phyloP scores from a whole-genome alignment of 2,888 invertebrate species.

The Myopa testacea region DNA sequence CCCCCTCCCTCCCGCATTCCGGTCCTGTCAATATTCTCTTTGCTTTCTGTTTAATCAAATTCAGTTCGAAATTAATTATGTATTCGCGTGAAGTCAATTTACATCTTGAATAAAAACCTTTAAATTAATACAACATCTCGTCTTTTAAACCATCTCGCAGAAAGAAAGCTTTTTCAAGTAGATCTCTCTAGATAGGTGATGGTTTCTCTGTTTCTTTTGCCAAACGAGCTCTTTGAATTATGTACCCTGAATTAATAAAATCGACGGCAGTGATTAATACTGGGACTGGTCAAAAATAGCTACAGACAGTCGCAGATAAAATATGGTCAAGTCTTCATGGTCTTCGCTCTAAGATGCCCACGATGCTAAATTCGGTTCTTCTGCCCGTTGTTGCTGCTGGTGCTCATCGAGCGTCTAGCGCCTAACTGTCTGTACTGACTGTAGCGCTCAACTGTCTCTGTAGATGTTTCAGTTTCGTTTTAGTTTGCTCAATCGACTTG shows the following conservation, averaged over 20 bases:
- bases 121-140: background rate
- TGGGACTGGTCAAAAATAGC: background rate
- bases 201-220: too few species aligned
- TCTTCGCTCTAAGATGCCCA: too few species aligned
- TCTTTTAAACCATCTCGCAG: background rate
- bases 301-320: background rate
- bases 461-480: background rate
- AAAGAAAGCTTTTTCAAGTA: constrained; percentile 1
- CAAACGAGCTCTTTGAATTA: too few species aligned
- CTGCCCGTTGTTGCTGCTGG: background rate
- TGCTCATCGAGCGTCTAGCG: constrained; percentile 9
- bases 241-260: background rate
- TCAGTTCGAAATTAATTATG: constrained; percentile 20
- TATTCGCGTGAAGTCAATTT: constrained; percentile 9
- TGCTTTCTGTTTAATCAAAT: background rate
- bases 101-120: background rate
- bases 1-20: too few species aligned
- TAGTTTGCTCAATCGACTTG: background rate
- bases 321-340: background rate
- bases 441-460: background rate
- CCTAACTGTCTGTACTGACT: constrained; percentile 26
- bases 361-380: background rate
- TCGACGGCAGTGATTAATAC: constrained; percentile 8
- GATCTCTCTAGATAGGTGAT: background rate
- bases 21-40: background rate